Evolutionary conservation across 2,888 invertebrate genomes (phyloP).

Genomic region (Perithous albicinctus): DNA sequence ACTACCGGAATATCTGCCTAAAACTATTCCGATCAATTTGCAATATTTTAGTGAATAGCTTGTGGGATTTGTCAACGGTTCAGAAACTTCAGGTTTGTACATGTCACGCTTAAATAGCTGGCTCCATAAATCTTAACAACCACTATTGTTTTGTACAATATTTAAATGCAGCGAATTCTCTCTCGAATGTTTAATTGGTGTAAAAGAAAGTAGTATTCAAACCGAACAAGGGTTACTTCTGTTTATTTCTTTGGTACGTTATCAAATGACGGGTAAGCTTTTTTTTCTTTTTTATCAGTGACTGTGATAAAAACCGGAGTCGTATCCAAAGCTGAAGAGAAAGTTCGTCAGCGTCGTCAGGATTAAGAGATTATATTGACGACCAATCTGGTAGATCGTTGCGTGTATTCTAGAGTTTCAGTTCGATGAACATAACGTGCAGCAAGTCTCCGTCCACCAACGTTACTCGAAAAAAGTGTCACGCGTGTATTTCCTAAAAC

Average conservation of each 20-base stretch:
- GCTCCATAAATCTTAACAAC: neutral
- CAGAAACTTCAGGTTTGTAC: neutral
- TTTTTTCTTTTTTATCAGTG: neutral
- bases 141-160: neutral
- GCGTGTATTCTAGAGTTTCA: neutral
- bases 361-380: neutral
- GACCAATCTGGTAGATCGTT: neutral
- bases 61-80: neutral
- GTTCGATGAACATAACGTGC: neutral
- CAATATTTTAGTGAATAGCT: neutral
- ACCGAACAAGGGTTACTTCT: neutral
- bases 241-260: neutral
- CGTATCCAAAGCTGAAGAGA: neutral
- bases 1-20: neutral
- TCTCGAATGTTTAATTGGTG: neutral
- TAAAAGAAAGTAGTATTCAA: neutral
- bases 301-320: neutral
- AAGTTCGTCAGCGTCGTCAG: neutral
- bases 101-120: neutral
- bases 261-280: neutral
- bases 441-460: neutral
- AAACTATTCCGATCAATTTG: neutral
- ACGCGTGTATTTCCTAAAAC: neutral
- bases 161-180: neutral
- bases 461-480: conserved; percentile 7